phyloP scores from a whole-genome alignment of 2,113 vertebrate genomes.

The Pipa parva region DNA sequence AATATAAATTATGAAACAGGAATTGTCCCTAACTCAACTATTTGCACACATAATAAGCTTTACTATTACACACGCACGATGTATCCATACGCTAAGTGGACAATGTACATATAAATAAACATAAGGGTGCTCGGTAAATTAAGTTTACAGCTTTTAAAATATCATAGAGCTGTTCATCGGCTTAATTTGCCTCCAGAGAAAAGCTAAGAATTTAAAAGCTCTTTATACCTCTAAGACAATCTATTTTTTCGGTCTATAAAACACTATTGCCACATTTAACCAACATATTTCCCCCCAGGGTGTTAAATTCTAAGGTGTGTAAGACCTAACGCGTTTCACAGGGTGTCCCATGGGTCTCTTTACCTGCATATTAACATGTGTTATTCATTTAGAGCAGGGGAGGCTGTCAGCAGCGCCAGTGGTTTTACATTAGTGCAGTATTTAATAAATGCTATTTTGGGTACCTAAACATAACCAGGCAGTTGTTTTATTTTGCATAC shows the following conservation, averaged over 20 bases:
- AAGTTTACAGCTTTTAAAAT: too few relatives aligned
- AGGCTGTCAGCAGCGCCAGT: background rate
- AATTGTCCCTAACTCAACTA: too few relatives aligned
- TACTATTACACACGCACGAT: too few relatives aligned
- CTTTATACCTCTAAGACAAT: background rate
- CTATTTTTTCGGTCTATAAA: background rate
- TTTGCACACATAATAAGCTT: too few relatives aligned
- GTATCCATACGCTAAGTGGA: too few relatives aligned
- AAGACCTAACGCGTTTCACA: background rate
- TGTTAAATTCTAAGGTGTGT: background rate
- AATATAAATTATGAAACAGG: too few relatives aligned
- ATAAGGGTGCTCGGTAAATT: too few relatives aligned
- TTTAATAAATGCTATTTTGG: background rate
- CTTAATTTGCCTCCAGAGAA: background rate
- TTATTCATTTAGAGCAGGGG: background rate
- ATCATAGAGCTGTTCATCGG: background rate
- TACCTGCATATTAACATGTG: conserved; percentile 1
- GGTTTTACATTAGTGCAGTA: background rate
- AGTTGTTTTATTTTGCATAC: background rate
- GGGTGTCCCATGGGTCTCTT: background rate
- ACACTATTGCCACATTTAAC: background rate
- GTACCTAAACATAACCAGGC: background rate
- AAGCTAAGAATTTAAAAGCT: background rate
- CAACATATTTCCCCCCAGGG: background rate
- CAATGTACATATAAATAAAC: too few relatives aligned